Conservation (phyloP, 1,140 invertebrate genomes). For the Amyelois transitella region DNA sequence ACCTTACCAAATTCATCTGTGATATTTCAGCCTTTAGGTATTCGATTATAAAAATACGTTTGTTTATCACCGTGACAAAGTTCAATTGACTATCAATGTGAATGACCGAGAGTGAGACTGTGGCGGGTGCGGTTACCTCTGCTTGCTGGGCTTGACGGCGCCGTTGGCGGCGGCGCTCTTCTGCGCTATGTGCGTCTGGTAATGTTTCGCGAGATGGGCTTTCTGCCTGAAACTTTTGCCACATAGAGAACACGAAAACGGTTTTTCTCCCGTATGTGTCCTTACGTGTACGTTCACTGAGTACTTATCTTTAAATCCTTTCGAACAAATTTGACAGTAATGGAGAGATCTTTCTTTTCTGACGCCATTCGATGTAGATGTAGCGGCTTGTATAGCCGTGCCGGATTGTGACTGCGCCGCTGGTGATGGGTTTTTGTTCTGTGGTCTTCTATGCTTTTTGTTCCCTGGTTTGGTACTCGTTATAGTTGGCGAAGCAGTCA, state of each 20-base stretch:
- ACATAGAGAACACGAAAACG: slow-evolving; percentile 90
- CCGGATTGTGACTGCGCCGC: slow-evolving; percentile 48
- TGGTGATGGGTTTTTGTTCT: slow-evolving; percentile 58
- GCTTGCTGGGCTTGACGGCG: slow-evolving; percentile 63
- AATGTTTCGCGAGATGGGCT: slow-evolving; percentile 97
- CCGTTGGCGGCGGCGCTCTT: slow-evolving; percentile 76
- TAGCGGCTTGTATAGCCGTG: slow-evolving; percentile 61
- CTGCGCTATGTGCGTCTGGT: slow-evolving; percentile 93
- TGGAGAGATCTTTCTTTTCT: slow-evolving; percentile 90
- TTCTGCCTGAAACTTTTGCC: slow-evolving; percentile 96
- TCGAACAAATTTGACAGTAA: slow-evolving; percentile 93
- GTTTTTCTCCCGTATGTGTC: slow-evolving; percentile 93
- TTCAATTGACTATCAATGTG: slow-evolving; percentile 60
- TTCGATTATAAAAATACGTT: slow-evolving; percentile 52
- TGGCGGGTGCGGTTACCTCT: slow-evolving; percentile 59
- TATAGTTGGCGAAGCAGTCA: slow-evolving; percentile 67
- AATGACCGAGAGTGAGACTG: slow-evolving; percentile 18
- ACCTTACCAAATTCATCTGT: slow-evolving; percentile 71
- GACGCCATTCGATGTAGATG: slow-evolving; percentile 76
- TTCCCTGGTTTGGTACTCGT: slow-evolving; percentile 72
- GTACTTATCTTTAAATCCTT: slow-evolving; percentile 95
- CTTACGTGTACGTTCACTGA: slow-evolving; percentile 94
- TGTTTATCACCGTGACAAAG: slow-evolving; percentile 55
- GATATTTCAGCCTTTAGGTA: slow-evolving; percentile 70
- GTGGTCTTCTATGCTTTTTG: slow-evolving; percentile 73